phyloP scores from a whole-genome alignment of 2,888 invertebrate genomes.

The Hyppa rectilinea region DNA sequence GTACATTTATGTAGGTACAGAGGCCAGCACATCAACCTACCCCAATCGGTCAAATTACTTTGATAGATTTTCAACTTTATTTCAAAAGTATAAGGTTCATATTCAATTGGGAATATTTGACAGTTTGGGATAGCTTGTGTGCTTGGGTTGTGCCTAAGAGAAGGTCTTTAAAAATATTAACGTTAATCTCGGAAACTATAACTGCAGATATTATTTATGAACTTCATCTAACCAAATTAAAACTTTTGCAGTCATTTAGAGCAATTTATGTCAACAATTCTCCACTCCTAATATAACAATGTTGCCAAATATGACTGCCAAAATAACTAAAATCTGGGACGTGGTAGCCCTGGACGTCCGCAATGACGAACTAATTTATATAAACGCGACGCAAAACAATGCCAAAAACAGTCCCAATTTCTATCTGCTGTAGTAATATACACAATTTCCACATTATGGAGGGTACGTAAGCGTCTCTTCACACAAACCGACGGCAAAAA shows the following conservation, averaged over 20 bases:
- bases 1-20: too few species aligned
- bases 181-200: too few species aligned
- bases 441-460: conserved; percentile 21
- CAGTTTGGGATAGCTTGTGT: too few species aligned
- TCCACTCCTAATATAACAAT: conserved; percentile 45
- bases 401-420: conserved; percentile 68
- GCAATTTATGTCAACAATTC: conserved; percentile 40
- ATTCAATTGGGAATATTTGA: too few species aligned
- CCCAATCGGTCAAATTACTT: too few species aligned
- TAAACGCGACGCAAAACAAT: conserved; percentile 67
- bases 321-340: conserved; percentile 56
- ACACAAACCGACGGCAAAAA: conserved; percentile 42
- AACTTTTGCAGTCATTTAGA: conserved; percentile 38
- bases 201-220: too few species aligned
- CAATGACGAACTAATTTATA: conserved; percentile 70
- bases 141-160: too few species aligned
- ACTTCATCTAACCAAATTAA: conserved; percentile 28
- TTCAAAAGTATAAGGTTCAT: too few species aligned
- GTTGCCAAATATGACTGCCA: conserved; percentile 59
- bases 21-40: too few species aligned
- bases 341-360: conserved; percentile 56
- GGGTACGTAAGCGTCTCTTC: conserved; percentile 26
- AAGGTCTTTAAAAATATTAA: background rate
- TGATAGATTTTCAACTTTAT: too few species aligned
- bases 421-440: conserved; percentile 57